Conservation (phyloP, 1,140 invertebrate genomes). For the Amyelois transitella region DNA sequence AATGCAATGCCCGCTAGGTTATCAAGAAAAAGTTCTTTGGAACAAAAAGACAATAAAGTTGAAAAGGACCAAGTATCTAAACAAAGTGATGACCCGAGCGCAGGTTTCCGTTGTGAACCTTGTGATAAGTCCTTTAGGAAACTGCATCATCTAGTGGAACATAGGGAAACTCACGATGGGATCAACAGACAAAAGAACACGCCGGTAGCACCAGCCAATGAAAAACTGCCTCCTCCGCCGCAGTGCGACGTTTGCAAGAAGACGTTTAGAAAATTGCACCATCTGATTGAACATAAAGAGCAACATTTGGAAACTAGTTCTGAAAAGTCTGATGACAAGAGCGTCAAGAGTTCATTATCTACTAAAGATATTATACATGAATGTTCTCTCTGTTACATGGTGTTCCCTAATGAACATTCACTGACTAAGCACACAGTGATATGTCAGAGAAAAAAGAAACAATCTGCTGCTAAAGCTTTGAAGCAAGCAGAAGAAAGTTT, state of each 20-base stretch:
- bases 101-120: conserved; percentile 71
- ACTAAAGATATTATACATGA: conserved; percentile 73
- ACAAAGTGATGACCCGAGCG: conserved; percentile 49
- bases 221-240: conserved; percentile 30
- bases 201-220: conserved; percentile 13
- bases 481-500: conserved; percentile 16
- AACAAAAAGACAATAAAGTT: conserved; percentile 39
- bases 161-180: conserved; percentile 65
- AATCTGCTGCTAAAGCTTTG: conserved; percentile 41
- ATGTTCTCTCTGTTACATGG: conserved; percentile 72
- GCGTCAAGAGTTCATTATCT: conserved; percentile 55
- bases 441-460: conserved; percentile 64
- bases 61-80: conserved; percentile 27
- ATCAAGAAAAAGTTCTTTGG: conserved; percentile 49
- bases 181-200: conserved; percentile 49
- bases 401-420: conserved; percentile 72
- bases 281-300: conserved; percentile 68
- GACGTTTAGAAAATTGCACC: conserved; percentile 65
- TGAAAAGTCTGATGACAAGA: conserved; percentile 63
- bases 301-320: conserved; percentile 64
- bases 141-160: conserved; percentile 69
- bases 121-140: conserved; percentile 73
- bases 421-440: conserved; percentile 63
- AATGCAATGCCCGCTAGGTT: conserved; percentile 23
- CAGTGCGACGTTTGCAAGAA: conserved; percentile 69